phyloP scores from a whole-genome alignment of 2,113 vertebrate genomes.

The Melanerpes aurifrons region DNA sequence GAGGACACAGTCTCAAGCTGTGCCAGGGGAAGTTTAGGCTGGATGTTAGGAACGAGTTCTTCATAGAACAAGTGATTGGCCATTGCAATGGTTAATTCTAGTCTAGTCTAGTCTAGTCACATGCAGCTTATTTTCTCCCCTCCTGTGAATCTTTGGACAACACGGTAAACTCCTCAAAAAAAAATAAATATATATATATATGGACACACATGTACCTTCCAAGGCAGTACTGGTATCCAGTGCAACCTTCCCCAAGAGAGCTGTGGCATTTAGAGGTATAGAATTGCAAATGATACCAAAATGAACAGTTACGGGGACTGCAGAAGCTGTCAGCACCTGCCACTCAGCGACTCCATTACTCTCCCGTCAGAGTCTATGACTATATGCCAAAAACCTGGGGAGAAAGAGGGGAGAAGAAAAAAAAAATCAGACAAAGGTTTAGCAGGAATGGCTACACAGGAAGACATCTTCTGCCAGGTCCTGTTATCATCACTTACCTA shows the following conservation, averaged over 20 bases:
- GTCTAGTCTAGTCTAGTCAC: too few relatives aligned
- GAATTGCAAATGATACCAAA: slow-evolving; percentile 54
- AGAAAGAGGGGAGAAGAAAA: slow-evolving; percentile 2
- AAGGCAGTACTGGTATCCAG: slow-evolving; percentile 72
- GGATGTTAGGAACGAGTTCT: too few relatives aligned
- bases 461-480: not conserved
- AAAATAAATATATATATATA: not conserved
- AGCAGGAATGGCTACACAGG: not conserved
- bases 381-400: slow-evolving; percentile 68
- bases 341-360: slow-evolving; percentile 42
- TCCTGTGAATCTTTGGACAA: not conserved
- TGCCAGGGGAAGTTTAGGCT: too few relatives aligned
- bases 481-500: not conserved
- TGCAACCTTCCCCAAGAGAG: slow-evolving; percentile 68
- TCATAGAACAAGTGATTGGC: too few relatives aligned
- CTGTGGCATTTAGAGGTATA: slow-evolving; percentile 77
- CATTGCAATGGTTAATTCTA: too few relatives aligned
- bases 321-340: slow-evolving; percentile 71
- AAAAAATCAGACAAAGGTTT: slow-evolving; percentile 40
- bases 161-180: not conserved
- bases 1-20: too few relatives aligned
- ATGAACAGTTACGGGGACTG: slow-evolving; percentile 43
- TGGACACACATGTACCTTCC: slow-evolving; percentile 66
- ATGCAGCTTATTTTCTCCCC: slow-evolving; percentile 10
- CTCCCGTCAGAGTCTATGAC: slow-evolving; percentile 56